A percentile compares a stretch with the other conserved stretches of the same genome.
Conservation (phyloP, 1,140 invertebrate species). For the Diorhabda carinulata region DNA sequence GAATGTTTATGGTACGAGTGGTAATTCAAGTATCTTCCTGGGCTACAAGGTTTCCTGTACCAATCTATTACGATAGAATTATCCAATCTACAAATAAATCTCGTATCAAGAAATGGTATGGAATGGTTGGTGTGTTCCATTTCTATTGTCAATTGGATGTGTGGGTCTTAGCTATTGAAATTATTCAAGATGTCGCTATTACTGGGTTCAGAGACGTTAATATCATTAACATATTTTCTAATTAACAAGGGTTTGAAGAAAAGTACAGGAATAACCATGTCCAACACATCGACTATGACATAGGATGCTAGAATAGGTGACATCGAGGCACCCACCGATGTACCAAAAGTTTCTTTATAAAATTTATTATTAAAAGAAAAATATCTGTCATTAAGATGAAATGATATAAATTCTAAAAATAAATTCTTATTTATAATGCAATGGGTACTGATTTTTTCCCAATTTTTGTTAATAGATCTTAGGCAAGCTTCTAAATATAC, state of each 20-base stretch:
- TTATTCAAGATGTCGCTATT: not conserved
- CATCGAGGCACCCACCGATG: not conserved
- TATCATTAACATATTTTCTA: not conserved
- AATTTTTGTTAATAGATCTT: not conserved
- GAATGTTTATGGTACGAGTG: not conserved
- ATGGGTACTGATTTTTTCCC: not conserved
- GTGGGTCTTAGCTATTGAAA: not conserved
- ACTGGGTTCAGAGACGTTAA: not conserved
- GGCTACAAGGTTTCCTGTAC: not conserved
- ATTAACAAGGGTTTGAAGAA: not conserved
- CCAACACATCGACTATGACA: not conserved
- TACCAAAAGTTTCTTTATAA: not conserved
- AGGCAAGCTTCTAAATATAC: not conserved
- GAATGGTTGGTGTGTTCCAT: not conserved
- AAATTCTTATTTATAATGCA: not conserved
- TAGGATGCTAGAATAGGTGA: not conserved
- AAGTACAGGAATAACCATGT: not conserved
- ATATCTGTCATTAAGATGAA: not conserved
- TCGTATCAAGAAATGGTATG: not conserved
- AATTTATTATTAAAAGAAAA: not conserved
- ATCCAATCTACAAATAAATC: not conserved
- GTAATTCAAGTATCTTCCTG: not conserved
- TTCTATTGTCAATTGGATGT: not conserved
- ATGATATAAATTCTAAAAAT: too few relatives aligned
- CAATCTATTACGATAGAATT: not conserved